Evolutionary conservation across 2,113 vertebrate genomes (phyloP), one percentile per base, ranked within the genome.

Genomic region (Phylloscopus whistleri): DNA sequence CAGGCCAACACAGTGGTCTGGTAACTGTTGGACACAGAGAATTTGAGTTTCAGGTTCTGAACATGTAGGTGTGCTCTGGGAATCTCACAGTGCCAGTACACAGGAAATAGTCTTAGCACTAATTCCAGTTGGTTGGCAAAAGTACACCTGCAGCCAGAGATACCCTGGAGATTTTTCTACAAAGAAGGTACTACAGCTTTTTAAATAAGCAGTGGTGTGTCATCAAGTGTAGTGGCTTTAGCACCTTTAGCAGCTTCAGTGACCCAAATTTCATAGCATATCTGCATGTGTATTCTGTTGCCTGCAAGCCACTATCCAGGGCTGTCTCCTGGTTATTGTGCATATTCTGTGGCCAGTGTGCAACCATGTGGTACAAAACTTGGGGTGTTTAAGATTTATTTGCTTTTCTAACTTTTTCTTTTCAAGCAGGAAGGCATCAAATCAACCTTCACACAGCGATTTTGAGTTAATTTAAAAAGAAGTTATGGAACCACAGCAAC

Each of bases 191-290:
- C 83, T 77, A 13, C 86, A 86, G 35, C 48, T 63, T 80, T 74
- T 83, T 51, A 39, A 67, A 66, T 63, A 26, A 77, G 14, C 63
- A 59, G 44, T 80, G 20, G 24, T 10, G 5, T 12, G 43, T 76
- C 28, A 31, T 69, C 15, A 21, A 39, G 18, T 41, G 4, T 1
- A 51, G 35, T 24, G 6, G 49, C 35, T 88, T 41, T 41, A 41
- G 39, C 22, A 30, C 59, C 30, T 66, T 90, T 10, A 77, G 56
- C 63, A 70, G 6, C 28, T 44, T 67, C 24, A 33, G 0, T 74
- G 55, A 16, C 60, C 33, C 9, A 1, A 51, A 81, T 63, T 35
- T 27, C 18, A 1, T 31, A 10, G 49, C 1, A 0, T 73, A n/a
- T 83, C 59, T 92, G n/a, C 10, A 2, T 43, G 13, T 68, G 6